Base-by-base conservation (phyloP, 2,888 invertebrate genomes). In the Hybos culiciformis region DNA sequence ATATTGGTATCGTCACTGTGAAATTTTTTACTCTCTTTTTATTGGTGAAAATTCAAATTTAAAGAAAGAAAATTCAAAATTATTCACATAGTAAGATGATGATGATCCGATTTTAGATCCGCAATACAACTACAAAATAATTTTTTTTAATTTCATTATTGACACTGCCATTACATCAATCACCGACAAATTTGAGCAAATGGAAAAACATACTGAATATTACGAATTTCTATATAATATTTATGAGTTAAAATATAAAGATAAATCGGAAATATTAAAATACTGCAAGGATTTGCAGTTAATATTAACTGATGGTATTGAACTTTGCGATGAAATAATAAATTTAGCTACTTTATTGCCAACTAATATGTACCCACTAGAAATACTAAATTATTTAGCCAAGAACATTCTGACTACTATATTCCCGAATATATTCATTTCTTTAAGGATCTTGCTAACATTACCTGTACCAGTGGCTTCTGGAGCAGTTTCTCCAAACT, bases 201-300 rank as follows among this genome's bases (percentile, higher is more conserved):
- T 34, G 11, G 34, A 34, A 34, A 12, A 19, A 19, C 34, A 34
- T 34, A 19, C 18, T 34, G 34, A 19, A 12, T 19, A 34, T 19
- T 34, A 19, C 19, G 12, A 19, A 34, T 34, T 34, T 34, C 19
- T 34, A 34, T 34, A 34, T 34, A 34, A 34, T 34, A 19, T 34
- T 18, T 19, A 34, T 19, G 34, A 34, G 19, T 19, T 19, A n/a
- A 33, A 33, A 33, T 18, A 18, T 18, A 33, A 33, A 33, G 33
- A 19, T 34, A 19, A 34, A 19, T 12, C 18, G 19, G 34, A 19
- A 34, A 34, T 34, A 19, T 19, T 34, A 19, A 34, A 34, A 34
- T 19, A 34, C 19, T 34, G 19, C 19, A 34, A 34, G 19, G 19
- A 34, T 34, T 34, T 19, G n/a, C 19, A 34, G 18, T 34, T 34